Conservation (phyloP, 2,113 vertebrate species). For the Misgurnus mizolepis region DNA sequence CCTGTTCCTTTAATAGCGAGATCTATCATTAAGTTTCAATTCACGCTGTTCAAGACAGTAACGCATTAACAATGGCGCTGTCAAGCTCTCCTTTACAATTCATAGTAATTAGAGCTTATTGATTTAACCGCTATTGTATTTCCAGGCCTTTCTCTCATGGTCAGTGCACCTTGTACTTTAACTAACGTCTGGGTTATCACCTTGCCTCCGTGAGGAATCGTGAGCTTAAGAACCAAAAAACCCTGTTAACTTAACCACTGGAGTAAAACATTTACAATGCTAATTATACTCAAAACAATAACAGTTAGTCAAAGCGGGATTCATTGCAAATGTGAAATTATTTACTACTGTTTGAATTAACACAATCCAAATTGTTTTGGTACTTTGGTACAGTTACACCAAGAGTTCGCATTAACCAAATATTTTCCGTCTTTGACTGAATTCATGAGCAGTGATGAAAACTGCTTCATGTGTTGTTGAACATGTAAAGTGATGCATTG, state of each 20-base stretch:
- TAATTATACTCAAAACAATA: not conserved
- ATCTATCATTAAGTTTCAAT: slow-evolving; percentile 24
- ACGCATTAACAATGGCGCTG: slow-evolving; percentile 22
- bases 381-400: too few relatives aligned
- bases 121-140: slow-evolving; percentile 34
- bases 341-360: not conserved
- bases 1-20: slow-evolving; percentile 7
- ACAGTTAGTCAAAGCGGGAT: not conserved
- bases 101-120: slow-evolving; percentile 36
- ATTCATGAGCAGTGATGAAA: too few relatives aligned
- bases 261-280: not conserved
- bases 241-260: not conserved
- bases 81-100: slow-evolving; percentile 28
- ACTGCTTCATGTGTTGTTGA: too few relatives aligned
- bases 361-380: too few relatives aligned
- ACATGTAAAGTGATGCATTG: too few relatives aligned
- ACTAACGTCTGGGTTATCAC: not conserved
- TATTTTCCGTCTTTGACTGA: too few relatives aligned
- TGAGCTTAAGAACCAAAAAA: not conserved
- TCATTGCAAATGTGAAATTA: not conserved
- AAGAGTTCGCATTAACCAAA: too few relatives aligned
- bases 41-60: slow-evolving; percentile 14
- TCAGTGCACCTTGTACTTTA: not conserved
- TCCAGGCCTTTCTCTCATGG: not conserved
- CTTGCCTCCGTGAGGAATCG: slow-evolving; percentile 6